Percentiles rank a stretch among this genome's conserved stretches.
Evolutionary conservation across 2,888 invertebrate species (phyloP).

Genomic region (Capitulum mitella): DNA sequence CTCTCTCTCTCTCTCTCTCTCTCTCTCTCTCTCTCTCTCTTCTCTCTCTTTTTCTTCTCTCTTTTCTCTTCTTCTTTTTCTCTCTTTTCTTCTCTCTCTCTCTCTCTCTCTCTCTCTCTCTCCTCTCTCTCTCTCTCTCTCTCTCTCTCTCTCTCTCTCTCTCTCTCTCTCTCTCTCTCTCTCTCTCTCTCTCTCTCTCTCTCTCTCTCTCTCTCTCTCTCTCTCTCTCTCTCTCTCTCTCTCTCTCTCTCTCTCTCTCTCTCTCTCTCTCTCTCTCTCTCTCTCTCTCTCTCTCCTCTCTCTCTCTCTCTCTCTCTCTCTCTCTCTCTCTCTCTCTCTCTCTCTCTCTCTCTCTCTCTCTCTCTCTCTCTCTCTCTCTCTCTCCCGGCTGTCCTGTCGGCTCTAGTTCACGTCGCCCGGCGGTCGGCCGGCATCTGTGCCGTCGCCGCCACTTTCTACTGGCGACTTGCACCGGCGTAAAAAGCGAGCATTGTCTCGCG

Average conservation of each 20-base stretch:
- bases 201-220: not conserved
- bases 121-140: not conserved
- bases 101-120: too few species aligned
- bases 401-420: not conserved
- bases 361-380: not conserved
- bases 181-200: not conserved
- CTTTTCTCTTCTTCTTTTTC: not conserved
- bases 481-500: too few species aligned
- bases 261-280: constrained; percentile 11
- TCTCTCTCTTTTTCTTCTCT: too few species aligned
- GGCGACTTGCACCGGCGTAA: too few species aligned
- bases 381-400: not conserved
- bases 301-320: not conserved
- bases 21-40: constrained; percentile 21
- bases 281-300: not conserved
- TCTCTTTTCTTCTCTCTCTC: not conserved
- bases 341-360: not conserved
- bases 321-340: not conserved
- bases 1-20: constrained; percentile 20
- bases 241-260: not conserved
- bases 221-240: not conserved
- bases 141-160: not conserved
- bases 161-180: not conserved
- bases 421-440: not conserved
- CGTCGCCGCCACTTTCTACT: too few species aligned